Evolutionary conservation across 2,113 vertebrate species (phyloP), one percentile per base, ranked within the genome.

Genomic region (Rhadina sibilatrix): DNA sequence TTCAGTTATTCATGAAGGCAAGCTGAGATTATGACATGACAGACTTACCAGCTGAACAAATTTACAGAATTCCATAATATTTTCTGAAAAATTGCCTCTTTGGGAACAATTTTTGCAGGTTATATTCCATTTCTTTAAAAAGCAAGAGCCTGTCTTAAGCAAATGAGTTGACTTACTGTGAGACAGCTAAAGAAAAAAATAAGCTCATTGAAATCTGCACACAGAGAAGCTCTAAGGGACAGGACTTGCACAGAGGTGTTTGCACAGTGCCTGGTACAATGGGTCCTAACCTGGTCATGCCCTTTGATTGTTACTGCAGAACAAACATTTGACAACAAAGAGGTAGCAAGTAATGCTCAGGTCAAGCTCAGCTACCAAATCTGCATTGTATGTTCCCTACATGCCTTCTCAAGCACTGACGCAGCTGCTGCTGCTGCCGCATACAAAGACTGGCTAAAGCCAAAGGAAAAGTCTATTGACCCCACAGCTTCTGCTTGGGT

Each of bases 281-380:
- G 90, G 96, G 85, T 90, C 93, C 94, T 92, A 95, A 94, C 93
- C 90, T 95, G 93, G 92, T 92, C 90, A 96, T 95, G 93, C 75
- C 92, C 83, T 95, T 94, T 94, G 56, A 47, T 94, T 96, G 88
- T 70, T 93, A 74, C 71, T 88, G 90, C 54, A 94, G 83, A 94
- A 65, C 88, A 97, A 97, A 97, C 86, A 96, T 78, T 87, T 5
- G 0, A 81, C 64, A 97, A 96, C 89, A 96, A 96, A 96, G 93
- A 83, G 30, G 9, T 4, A 92, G 75, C 50, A 80, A 94, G 90
- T 21, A 86, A 47, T 14, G 35, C 44, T 80, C 42, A 37, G 88
- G 85, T 80, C 95, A 96, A 78, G 60, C 76, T 74, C 83, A 87
- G 90, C 79, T 52, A 89, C 75, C 5, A 6, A 72, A 40, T 40